Conservation (phyloP, 2,888 invertebrate species). For the Lepidochrysops patricia region DNA sequence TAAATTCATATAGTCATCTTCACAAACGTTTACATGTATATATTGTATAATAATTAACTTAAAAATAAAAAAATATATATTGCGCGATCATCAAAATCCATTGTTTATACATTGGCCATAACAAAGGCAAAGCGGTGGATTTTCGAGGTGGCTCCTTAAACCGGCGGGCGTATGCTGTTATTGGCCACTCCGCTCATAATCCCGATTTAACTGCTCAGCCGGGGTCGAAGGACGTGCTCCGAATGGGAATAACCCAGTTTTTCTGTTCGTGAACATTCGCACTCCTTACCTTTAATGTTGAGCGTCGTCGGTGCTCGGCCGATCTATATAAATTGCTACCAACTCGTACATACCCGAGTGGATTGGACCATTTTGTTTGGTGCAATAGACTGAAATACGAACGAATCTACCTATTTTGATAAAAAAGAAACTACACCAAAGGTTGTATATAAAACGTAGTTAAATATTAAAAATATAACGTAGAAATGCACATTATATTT, state of each 20-base stretch:
- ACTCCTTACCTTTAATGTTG: slow-evolving; percentile 45
- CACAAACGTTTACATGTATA: no score
- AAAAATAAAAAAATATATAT: no score
- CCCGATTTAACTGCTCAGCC: slow-evolving; percentile 66
- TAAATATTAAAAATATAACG: no score
- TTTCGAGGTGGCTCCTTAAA: slow-evolving; percentile 37
- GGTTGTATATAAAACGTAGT: no score
- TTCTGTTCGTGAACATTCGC: slow-evolving; percentile 55
- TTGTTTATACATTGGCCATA: not conserved
- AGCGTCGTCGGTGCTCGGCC: slow-evolving; percentile 30
- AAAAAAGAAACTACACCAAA: no score
- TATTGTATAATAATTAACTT: no score
- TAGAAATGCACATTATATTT: no score
- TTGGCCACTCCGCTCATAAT: slow-evolving; percentile 67
- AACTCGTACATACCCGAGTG: not conserved
- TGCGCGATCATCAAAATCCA: no score
- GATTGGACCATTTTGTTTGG: not conserved
- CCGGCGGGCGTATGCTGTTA: slow-evolving; percentile 46
- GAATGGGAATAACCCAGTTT: slow-evolving; percentile 48
- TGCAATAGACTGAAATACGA: no score
- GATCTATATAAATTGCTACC: slow-evolving; percentile 2
- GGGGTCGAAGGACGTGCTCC: slow-evolving; percentile 48
- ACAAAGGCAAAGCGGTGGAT: slow-evolving; percentile 41
- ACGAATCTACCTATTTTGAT: no score
- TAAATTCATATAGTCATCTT: no score